Evolutionary conservation across 2,888 invertebrate species (phyloP), one percentile per base, ranked within the genome.

Genomic region (Drosophila setosimentum): DNA sequence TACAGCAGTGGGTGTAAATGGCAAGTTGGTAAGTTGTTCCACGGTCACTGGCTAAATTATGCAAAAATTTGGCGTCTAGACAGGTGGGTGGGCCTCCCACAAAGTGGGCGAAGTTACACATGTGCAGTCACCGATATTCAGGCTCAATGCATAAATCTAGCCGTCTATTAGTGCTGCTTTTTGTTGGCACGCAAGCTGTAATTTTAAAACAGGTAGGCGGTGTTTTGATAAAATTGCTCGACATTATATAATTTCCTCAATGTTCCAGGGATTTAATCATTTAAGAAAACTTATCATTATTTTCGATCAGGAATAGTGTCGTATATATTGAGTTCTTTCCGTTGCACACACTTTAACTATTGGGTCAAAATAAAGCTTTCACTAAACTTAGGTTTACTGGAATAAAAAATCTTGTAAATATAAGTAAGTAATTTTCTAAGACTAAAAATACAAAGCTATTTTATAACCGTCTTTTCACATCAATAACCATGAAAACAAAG

Each of bases 1-100:
- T 73, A 75, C 71, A 76, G 72, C 67, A 80, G 82, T 83, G 86
- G 86, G 83, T 83, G 83, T 86, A 70, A 68, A 73, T 69, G 60
- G 58, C 40, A 64, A 76, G 71, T 72, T 53, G 64, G 57, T 76
- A 54, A 67, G 72, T 67, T 49, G 72, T 45, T 42, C 42, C 42
- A 42, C 42, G 49, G 32, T 24, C 76, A 71, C 71, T 82, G 62
- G 71, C 51, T 65, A 81, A 86, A 83, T 83, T 86, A 83, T 86
- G 83, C 83, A 86, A 83, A 79, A 83, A 70, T 67, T 79, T 68
- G 55, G 55, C 45, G 73, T 68, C 70, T 78, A 70, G 80, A 65
- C 82, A 74, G 63, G 73, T 73, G 64, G 76, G 76, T 72, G 72
- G 66, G 66, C 57, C 24, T 27, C 35, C 35, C 65, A 62, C 66